These are phyloP conservation scores for Phalacrocorax aristotelis DNA, from an alignment of 2,113 vertebrate genomes.

Conservation along the genomic window DNA sequence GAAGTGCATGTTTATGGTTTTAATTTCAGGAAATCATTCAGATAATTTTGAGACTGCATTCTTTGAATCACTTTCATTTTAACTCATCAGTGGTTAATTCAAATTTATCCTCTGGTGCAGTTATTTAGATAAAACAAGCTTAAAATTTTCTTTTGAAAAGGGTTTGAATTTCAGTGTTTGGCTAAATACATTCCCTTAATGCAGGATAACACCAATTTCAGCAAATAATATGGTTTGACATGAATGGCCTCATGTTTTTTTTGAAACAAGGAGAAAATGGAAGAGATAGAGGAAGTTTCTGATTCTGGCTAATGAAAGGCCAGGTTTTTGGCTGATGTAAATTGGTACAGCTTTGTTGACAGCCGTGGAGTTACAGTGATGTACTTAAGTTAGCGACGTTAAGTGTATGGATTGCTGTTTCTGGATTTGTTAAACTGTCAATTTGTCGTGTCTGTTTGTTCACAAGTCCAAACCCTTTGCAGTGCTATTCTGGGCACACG, in stretches of 20 bases:
- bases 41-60: not conserved
- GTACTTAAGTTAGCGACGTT: not conserved
- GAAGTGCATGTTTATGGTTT: not conserved
- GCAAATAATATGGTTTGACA: not conserved
- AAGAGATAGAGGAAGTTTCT: not conserved
- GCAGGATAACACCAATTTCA: not conserved
- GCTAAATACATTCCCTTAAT: not conserved
- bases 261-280: not conserved
- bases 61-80: conserved; percentile 28
- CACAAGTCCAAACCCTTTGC: conserved; percentile 36
- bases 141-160: not conserved
- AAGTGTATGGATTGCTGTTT: not conserved
- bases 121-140: not conserved
- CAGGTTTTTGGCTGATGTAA: not conserved
- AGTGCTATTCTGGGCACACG: conserved; percentile 25
- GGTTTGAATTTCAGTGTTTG: not conserved
- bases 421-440: conserved; percentile 37
- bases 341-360: not conserved
- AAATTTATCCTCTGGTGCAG: not conserved
- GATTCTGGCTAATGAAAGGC: not conserved
- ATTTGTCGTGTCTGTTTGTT: conserved; percentile 41
- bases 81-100: not conserved
- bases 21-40: conserved; percentile 31
- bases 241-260: not conserved
- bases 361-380: not conserved